These are phyloP conservation scores for Microplitis mediator DNA, from an alignment of 1,140 invertebrate species.

Conservation along the genomic window DNA sequence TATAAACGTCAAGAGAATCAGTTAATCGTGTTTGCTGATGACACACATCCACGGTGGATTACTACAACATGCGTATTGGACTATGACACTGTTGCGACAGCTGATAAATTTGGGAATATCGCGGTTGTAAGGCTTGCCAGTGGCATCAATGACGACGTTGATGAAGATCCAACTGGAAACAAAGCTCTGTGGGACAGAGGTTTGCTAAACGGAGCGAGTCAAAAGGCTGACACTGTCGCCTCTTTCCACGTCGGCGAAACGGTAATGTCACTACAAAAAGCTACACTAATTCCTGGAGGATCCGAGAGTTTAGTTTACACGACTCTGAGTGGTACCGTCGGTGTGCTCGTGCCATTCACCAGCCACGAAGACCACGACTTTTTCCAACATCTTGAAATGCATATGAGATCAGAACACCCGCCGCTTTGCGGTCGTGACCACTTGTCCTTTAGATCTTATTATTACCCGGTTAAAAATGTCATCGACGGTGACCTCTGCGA, in stretches of 20 bases:
- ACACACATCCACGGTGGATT: slow-evolving; percentile 95
- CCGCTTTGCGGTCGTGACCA: slow-evolving; percentile 97
- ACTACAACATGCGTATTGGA: slow-evolving; percentile 92
- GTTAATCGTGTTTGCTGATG: slow-evolving; percentile 97
- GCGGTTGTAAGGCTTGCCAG: slow-evolving; percentile 87
- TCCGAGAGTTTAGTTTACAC: slow-evolving; percentile 96
- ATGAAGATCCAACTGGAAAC: slow-evolving; percentile 98
- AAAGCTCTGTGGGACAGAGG: slow-evolving; percentile 98
- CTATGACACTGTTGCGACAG: slow-evolving; percentile 94
- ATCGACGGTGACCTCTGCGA: slow-evolving; percentile 99
- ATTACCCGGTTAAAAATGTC: slow-evolving; percentile 98
- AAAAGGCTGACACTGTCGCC: slow-evolving; percentile 92
- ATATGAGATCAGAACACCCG: slow-evolving; percentile 96
- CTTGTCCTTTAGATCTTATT: slow-evolving; percentile 95
- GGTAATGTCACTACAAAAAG: slow-evolving; percentile 88
- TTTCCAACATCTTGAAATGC: slow-evolving; percentile 99
- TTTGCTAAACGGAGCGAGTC: slow-evolving; percentile 93
- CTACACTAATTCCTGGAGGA: slow-evolving; percentile 95
- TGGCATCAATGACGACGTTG: slow-evolving; percentile 94
- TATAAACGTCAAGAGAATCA: slow-evolving; percentile 97
- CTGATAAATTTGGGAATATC: slow-evolving; percentile 99
- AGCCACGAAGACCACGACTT: slow-evolving; percentile 99
- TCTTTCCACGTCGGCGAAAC: slow-evolving; percentile 97
- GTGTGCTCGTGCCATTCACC: slow-evolving; percentile 96
- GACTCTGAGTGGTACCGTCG: slow-evolving; percentile 93